Evolutionary conservation across 2,797 vertebrate species (phyloP).

Genomic region (Staurois parvus): DNA sequence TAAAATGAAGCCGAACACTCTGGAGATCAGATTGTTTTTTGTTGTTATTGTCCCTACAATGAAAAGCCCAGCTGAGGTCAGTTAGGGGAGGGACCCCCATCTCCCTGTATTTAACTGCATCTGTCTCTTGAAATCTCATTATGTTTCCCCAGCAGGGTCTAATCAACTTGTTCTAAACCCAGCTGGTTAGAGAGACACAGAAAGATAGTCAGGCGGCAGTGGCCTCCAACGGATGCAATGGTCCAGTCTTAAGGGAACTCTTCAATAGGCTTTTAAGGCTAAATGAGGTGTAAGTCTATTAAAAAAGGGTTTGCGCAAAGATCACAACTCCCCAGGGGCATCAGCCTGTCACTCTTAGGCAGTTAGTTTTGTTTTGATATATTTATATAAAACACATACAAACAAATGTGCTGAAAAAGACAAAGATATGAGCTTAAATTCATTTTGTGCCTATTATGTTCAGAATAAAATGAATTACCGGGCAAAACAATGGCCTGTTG

Average conservation of each 20-base stretch:
- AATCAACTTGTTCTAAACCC: slow-evolving; percentile 83
- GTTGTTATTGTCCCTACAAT: slow-evolving; percentile 55
- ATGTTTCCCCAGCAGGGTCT: slow-evolving; percentile 81
- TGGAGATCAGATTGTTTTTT: slow-evolving; percentile 57
- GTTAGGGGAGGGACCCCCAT: slow-evolving; percentile 35
- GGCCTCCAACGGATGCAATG: slow-evolving; percentile 73
- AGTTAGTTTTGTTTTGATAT: slow-evolving; percentile 81
- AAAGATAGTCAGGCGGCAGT: slow-evolving; percentile 75
- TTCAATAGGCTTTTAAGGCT: slow-evolving; percentile 88
- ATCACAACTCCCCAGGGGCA: slow-evolving; percentile 83
- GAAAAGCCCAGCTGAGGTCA: slow-evolving; percentile 54
- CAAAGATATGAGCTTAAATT: neutral
- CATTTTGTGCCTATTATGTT: neutral
- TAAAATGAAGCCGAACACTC: slow-evolving; percentile 59
- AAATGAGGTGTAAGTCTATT: slow-evolving; percentile 92
- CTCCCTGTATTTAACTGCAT: slow-evolving; percentile 44
- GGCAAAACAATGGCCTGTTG: neutral
- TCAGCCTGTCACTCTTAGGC: slow-evolving; percentile 84
- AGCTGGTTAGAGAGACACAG: slow-evolving; percentile 74
- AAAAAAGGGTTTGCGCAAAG: slow-evolving; percentile 84
- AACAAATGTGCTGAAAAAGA: slow-evolving; percentile 9
- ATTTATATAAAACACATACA: slow-evolving; percentile 47
- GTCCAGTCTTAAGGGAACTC: slow-evolving; percentile 79
- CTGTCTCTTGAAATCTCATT: slow-evolving; percentile 81
- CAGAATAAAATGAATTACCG: neutral